Percentiles rank a stretch among this genome's conserved stretches.
These are phyloP conservation scores for Emydocephalus ijimae DNA, from an alignment of 2,113 vertebrate genomes.

Conservation along the genomic window DNA sequence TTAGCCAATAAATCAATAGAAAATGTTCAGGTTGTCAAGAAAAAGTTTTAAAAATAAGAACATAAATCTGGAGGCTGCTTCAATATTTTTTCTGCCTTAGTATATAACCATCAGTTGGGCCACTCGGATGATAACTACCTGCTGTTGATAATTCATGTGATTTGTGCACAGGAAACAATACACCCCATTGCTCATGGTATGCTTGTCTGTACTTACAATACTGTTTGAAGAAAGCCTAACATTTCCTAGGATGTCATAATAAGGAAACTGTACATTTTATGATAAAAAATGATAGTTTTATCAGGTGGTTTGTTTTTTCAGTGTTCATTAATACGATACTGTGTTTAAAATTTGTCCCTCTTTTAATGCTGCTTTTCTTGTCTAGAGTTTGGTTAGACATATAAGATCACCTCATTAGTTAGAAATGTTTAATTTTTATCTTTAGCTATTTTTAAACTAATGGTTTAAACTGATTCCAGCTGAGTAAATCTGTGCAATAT, in stretches of 20 bases:
- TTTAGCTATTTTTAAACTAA: not conserved
- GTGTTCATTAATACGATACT: not conserved
- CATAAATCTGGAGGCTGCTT: not conserved
- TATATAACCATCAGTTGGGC: not conserved
- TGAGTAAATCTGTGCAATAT: not conserved
- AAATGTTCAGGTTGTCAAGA: not conserved
- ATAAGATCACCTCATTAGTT: not conserved
- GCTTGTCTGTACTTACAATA: slow-evolving; percentile 14
- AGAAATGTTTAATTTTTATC: not conserved
- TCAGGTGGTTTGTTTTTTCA: slow-evolving; percentile 17
- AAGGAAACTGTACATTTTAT: slow-evolving; percentile 27
- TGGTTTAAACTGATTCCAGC: not conserved
- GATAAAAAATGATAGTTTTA: slow-evolving; percentile 11
- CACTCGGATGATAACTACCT: not conserved
- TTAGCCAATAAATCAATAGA: not conserved
- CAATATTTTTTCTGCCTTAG: not conserved
- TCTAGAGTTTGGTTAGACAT: not conserved
- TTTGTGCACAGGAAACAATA: slow-evolving; percentile 12
- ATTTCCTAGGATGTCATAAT: slow-evolving; percentile 12
- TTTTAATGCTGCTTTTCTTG: not conserved
- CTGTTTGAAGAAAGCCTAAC: slow-evolving; percentile 23
- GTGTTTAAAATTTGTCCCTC: not conserved
- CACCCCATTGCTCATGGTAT: slow-evolving; percentile 4
- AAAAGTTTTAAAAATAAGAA: not conserved
- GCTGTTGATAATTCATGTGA: not conserved